Conservation (phyloP, 1,140 invertebrate genomes). For the Cydia fagiglandana region DNA sequence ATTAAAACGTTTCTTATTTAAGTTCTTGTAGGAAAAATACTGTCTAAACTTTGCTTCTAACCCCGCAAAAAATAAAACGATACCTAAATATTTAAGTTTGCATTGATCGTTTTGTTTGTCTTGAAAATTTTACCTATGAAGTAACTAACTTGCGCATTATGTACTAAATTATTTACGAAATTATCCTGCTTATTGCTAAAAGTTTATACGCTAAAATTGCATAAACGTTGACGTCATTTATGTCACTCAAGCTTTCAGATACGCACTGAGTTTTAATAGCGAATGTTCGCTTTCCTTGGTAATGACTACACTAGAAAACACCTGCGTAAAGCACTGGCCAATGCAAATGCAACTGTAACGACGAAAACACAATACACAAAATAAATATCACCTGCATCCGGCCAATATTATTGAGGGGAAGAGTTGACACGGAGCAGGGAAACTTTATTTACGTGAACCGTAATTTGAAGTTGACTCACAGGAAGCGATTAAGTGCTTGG, state of each 20-base stretch:
- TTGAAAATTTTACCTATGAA: too few species aligned
- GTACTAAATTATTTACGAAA: too few species aligned
- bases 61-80: too few species aligned
- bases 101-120: too few species aligned
- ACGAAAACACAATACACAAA: background rate
- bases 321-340: background rate
- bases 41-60: too few species aligned
- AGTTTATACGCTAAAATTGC: too few species aligned
- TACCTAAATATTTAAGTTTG: too few species aligned
- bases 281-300: background rate
- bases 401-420: background rate
- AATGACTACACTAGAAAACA: conserved; percentile 10
- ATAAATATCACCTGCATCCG: background rate
- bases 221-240: too few species aligned
- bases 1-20: background rate
- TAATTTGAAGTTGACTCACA: background rate
- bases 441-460: background rate
- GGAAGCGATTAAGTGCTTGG: background rate
- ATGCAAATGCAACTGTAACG: background rate
- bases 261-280: background rate
- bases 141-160: too few species aligned
- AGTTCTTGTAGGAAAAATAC: background rate
- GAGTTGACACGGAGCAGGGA: background rate
- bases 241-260: too few species aligned
- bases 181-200: too few species aligned